Percentiles rank a stretch among this genome's conserved stretches.
Conservation (phyloP, 23 tunicate genomes). For the Diplosoma virens region DNA sequence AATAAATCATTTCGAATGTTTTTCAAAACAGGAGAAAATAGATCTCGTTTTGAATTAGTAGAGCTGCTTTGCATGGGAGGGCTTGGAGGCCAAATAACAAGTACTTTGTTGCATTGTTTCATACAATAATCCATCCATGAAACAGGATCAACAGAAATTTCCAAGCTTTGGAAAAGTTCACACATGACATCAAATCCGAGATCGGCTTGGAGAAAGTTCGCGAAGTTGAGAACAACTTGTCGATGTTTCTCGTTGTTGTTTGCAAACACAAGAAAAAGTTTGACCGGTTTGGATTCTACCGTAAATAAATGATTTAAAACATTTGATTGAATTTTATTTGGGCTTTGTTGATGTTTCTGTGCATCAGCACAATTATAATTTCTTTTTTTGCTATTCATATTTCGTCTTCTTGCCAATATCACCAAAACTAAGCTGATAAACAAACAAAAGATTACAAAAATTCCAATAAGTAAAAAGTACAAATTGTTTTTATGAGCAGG, state of each 20-base stretch:
- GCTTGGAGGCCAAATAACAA: constrained; percentile 47
- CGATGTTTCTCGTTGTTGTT: constrained; percentile 56
- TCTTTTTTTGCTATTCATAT: too few relatives aligned
- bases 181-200: constrained; percentile 55
- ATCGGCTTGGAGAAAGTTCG: constrained; percentile 51
- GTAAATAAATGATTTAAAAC: too few relatives aligned
- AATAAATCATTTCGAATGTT: constrained; percentile 30
- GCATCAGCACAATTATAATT: too few relatives aligned
- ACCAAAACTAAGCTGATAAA: too few relatives aligned
- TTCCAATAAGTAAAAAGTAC: too few relatives aligned
- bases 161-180: constrained; percentile 23
- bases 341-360: too few relatives aligned
- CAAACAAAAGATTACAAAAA: too few relatives aligned
- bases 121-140: constrained; percentile 40
- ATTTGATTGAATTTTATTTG: too few relatives aligned
- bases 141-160: constrained; percentile 3
- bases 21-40: constrained; percentile 53
- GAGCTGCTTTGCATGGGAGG: not conserved
- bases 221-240: constrained; percentile 44
- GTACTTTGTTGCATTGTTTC: constrained; percentile 31
- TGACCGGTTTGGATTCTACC: too few relatives aligned
- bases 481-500: too few relatives aligned
- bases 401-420: too few relatives aligned
- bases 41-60: not conserved
- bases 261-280: constrained; percentile 26